A percentile compares a stretch with the other conserved stretches of the same genome.
Evolutionary conservation across 2,113 vertebrate species (phyloP).

Genomic region (Sisor rabdophorus): DNA sequence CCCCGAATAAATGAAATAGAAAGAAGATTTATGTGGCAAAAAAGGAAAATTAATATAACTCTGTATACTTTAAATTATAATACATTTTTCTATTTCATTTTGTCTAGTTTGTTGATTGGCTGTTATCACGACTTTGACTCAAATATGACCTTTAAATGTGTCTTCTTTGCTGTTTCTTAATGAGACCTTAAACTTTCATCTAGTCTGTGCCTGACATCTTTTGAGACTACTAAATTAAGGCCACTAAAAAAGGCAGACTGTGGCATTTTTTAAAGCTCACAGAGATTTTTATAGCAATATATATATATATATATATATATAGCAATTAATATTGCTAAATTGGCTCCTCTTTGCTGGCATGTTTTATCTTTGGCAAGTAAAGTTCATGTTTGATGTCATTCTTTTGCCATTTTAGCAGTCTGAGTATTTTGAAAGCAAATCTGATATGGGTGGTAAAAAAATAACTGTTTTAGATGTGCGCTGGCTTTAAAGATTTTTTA

Average conservation of each 20-base stretch:
- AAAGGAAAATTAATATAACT: too few species aligned
- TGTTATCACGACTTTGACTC: neutral
- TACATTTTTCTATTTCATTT: too few species aligned
- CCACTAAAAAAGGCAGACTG: neutral
- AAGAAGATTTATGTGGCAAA: too few species aligned
- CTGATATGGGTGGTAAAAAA: slow-evolving; percentile 50
- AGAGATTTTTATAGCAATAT: neutral
- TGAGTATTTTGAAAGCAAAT: slow-evolving; percentile 41
- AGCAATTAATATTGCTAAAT: neutral
- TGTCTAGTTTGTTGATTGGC: neutral
- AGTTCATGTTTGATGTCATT: slow-evolving; percentile 32
- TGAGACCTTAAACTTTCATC: slow-evolving; percentile 13
- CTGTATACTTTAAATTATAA: too few species aligned
- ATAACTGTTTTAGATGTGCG: slow-evolving; percentile 48
- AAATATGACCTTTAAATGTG: neutral
- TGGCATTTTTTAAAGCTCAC: neutral
- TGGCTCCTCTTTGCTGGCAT: neutral
- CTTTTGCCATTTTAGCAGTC: slow-evolving; percentile 28
- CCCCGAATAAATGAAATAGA: too few species aligned
- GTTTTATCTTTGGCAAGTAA: slow-evolving; percentile 8
- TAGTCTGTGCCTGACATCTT: neutral
- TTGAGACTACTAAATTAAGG: neutral
- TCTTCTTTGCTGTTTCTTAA: slow-evolving; percentile 2
- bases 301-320: slow-evolving; percentile 18
- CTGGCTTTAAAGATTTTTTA: slow-evolving; percentile 55